A percentile compares a stretch with the other conserved stretches of the same genome.
Evolutionary conservation across 1,140 invertebrate species (phyloP).

Genomic region (Pogonomyrmex californicus): DNA sequence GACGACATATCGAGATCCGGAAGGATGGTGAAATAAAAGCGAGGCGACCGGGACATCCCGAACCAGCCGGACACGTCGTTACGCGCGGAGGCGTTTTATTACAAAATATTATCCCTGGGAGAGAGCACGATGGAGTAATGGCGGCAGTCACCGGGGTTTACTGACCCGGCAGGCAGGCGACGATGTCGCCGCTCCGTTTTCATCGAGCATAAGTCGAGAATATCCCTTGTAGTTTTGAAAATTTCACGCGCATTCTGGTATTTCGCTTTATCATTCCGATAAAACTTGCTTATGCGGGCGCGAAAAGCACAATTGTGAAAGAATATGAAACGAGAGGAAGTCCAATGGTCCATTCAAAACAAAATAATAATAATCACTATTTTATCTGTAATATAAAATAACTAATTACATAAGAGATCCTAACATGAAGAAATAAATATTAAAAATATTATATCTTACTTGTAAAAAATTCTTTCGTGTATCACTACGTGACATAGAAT

Average conservation of each 20-base stretch:
- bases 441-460: neutral
- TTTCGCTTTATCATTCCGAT: constrained; percentile 41
- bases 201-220: constrained; percentile 33
- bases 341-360: neutral
- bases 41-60: neutral
- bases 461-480: neutral
- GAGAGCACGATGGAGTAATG: constrained; percentile 42
- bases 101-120: constrained; percentile 71
- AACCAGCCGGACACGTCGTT: constrained; percentile 59
- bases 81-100: constrained; percentile 51
- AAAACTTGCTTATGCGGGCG: constrained; percentile 20
- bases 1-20: constrained; percentile 10
- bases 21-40: constrained; percentile 60
- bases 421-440: neutral
- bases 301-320: neutral
- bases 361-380: neutral
- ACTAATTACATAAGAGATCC: neutral
- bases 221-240: constrained; percentile 25
- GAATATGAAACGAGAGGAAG: neutral
- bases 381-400: neutral
- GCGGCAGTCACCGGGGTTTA: constrained; percentile 57
- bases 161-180: constrained; percentile 42
- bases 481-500: neutral
- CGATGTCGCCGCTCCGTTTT: constrained; percentile 54
- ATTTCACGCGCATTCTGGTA: constrained; percentile 10